Conservation (phyloP, 2,113 vertebrate genomes). For the Eudyptes chrysolophus region DNA sequence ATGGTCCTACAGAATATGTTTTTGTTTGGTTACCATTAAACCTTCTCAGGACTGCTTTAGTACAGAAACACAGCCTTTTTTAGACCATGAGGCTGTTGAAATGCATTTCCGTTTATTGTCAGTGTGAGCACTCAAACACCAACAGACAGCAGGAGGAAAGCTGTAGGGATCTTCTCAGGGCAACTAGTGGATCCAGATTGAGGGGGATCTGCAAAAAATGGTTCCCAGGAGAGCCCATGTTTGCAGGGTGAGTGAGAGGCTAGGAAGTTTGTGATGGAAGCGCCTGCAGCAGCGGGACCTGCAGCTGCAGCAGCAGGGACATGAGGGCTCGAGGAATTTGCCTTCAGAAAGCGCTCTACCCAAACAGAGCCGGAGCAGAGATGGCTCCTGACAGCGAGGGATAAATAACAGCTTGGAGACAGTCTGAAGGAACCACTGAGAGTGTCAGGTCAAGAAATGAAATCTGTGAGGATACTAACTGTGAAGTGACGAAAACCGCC, state of each 20-base stretch:
- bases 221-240: background rate
- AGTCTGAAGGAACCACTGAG: background rate
- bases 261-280: background rate
- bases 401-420: background rate
- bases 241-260: background rate
- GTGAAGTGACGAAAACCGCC: background rate
- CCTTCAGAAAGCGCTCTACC: background rate
- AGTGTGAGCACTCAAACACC: background rate
- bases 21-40: background rate
- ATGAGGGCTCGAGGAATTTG: background rate
- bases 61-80: background rate
- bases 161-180: background rate
- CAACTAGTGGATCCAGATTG: background rate
- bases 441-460: background rate
- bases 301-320: background rate
- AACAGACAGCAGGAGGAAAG: background rate
- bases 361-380: background rate
- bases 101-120: background rate
- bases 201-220: background rate
- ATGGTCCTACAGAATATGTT: background rate
- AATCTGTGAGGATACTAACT: background rate
- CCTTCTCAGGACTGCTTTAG: background rate
- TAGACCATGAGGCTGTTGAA: background rate
- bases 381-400: background rate
- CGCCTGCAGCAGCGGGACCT: background rate